These are phyloP conservation scores for Platichthys stellatus DNA, from an alignment of 2,113 vertebrate genomes.

Conservation along the genomic window DNA sequence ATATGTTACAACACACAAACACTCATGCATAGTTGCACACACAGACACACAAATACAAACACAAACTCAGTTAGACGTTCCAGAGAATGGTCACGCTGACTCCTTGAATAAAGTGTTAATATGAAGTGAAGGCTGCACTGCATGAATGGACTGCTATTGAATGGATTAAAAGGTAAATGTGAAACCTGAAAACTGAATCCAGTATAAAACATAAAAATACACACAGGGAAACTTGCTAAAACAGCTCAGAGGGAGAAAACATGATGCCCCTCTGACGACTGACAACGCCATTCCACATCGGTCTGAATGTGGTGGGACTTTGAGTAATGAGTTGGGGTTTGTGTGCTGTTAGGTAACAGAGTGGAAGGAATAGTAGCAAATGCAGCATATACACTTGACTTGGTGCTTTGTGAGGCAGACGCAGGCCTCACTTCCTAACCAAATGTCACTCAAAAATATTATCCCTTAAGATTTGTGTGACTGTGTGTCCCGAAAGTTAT, in stretches of 20 bases:
- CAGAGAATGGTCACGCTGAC: slow-evolving; percentile 51
- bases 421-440: slow-evolving; percentile 51
- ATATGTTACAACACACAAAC: background rate
- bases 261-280: slow-evolving; percentile 65
- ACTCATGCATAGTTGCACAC: slow-evolving; percentile 6
- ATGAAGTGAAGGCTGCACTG: slow-evolving; percentile 39
- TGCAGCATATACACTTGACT: slow-evolving; percentile 42
- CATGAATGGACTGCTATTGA: slow-evolving; percentile 41
- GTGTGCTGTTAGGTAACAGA: slow-evolving; percentile 68
- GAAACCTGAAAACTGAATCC: slow-evolving; percentile 49
- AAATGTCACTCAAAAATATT: slow-evolving; percentile 57
- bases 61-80: slow-evolving; percentile 50
- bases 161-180: slow-evolving; percentile 56
- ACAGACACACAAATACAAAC: slow-evolving; percentile 26
- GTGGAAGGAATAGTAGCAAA: slow-evolving; percentile 45
- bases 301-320: slow-evolving; percentile 57
- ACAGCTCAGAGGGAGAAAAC: slow-evolving; percentile 43
- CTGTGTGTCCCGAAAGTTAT: slow-evolving; percentile 46
- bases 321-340: slow-evolving; percentile 61
- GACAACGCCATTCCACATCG: slow-evolving; percentile 52
- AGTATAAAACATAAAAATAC: slow-evolving; percentile 28
- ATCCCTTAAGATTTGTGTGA: slow-evolving; percentile 58
- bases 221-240: slow-evolving; percentile 15
- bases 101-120: slow-evolving; percentile 14
- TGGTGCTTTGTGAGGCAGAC: slow-evolving; percentile 36